A percentile compares a stretch with the other conserved stretches of the same genome.
Evolutionary conservation across 2,113 vertebrate species (phyloP).

Genomic region (Tragelaphus buxtoni): DNA sequence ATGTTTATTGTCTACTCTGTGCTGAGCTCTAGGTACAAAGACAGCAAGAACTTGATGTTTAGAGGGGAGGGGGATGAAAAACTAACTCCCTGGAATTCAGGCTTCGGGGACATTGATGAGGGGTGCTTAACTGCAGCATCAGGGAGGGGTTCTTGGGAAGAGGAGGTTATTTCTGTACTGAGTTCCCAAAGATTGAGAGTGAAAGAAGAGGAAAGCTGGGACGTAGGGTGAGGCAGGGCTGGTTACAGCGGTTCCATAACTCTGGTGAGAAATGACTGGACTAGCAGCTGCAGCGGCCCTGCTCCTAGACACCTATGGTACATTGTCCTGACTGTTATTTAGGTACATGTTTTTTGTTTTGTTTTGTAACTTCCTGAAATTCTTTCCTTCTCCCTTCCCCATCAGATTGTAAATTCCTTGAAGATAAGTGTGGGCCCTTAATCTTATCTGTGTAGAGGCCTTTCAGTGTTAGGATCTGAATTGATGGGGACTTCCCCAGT

Average conservation of each 20-base stretch:
- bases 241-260: neutral
- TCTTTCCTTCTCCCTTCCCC: neutral
- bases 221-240: neutral
- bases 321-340: neutral
- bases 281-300: neutral
- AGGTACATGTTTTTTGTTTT: neutral
- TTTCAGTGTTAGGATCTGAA: neutral
- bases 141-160: neutral
- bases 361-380: neutral
- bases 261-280: neutral
- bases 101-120: neutral
- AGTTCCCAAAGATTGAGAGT: neutral
- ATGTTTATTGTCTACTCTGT: neutral
- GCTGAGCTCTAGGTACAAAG: neutral
- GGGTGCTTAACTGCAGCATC: neutral
- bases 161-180: neutral
- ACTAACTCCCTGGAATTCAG: neutral
- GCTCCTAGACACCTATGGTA: neutral
- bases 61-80: neutral
- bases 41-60: neutral
- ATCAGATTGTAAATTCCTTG: slow-evolving; percentile 6
- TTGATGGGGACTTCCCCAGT: neutral
- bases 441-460: neutral
- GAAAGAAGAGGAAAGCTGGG: neutral
- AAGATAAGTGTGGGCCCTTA: neutral